Evolutionary conservation across 2,888 invertebrate species (phyloP).

Genomic region (Lissonota sp.): DNA sequence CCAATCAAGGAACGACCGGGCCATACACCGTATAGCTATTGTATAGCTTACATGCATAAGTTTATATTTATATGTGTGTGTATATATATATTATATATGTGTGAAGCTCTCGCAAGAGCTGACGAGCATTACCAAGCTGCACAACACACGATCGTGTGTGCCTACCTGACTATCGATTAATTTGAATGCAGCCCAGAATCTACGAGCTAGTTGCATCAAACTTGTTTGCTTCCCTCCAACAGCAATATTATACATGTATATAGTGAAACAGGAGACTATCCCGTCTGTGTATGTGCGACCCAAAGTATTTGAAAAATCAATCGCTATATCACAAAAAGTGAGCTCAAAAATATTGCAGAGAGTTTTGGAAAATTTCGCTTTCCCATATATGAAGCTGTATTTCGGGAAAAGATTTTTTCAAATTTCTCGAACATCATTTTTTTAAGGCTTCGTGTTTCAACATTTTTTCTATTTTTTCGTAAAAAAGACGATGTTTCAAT

Average conservation of each 20-base stretch:
- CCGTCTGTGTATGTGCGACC: background rate
- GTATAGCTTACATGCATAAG: background rate
- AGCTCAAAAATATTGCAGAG: too few relatives aligned
- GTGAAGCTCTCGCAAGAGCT: slow-evolving; percentile 2
- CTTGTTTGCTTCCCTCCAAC: slow-evolving; percentile 7
- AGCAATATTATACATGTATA: background rate
- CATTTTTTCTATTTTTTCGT: too few relatives aligned
- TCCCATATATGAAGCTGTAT: too few relatives aligned
- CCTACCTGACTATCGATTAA: slow-evolving; percentile 51
- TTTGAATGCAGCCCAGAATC: slow-evolving; percentile 38
- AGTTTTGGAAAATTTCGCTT: too few relatives aligned
- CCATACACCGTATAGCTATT: background rate
- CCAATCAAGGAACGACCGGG: slow-evolving; percentile 46
- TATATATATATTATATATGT: background rate
- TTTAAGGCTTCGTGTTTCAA: too few relatives aligned
- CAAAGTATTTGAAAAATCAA: background rate
- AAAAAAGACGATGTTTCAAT: too few relatives aligned
- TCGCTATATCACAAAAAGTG: background rate
- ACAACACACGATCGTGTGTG: slow-evolving; percentile 6
- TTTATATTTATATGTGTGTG: background rate
- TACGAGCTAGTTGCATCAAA: slow-evolving; percentile 32
- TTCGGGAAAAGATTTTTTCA: too few relatives aligned
- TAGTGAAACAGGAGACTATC: slow-evolving; percentile 5
- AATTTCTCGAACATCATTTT: too few relatives aligned
- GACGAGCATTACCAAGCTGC: slow-evolving; percentile 23